Percentiles rank a stretch among this genome's conserved stretches.
Evolutionary conservation across 2,797 vertebrate genomes (phyloP).

Genomic region (Poeciliopsis gracilis): DNA sequence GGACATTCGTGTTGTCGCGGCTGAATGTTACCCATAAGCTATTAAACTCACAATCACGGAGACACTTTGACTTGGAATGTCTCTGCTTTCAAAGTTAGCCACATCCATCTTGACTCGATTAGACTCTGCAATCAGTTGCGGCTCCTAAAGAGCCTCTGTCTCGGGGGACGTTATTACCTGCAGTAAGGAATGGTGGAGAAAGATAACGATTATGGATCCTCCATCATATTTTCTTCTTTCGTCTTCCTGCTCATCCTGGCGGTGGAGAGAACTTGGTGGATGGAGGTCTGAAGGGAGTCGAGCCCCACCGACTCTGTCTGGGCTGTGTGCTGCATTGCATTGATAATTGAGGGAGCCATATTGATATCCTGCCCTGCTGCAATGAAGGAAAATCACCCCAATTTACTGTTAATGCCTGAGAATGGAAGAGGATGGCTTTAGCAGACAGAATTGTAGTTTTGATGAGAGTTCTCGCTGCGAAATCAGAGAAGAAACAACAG

Average conservation of each 20-base stretch:
- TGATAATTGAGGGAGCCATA: slow-evolving; percentile 37
- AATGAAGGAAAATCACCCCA: slow-evolving; percentile 32
- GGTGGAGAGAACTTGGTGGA: slow-evolving; percentile 24
- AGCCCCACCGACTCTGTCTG: slow-evolving; percentile 22
- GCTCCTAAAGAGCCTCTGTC: slow-evolving; percentile 55
- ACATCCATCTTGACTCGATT: slow-evolving; percentile 47
- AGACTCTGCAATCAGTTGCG: slow-evolving; percentile 37
- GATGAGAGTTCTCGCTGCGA: background rate
- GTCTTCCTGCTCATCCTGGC: slow-evolving; percentile 11
- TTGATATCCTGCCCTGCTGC: slow-evolving; percentile 30
- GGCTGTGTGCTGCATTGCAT: slow-evolving; percentile 10
- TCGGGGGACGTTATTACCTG: slow-evolving; percentile 58
- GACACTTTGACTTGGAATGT: slow-evolving; percentile 22
- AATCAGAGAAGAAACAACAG: background rate
- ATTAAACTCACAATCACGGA: slow-evolving; percentile 35
- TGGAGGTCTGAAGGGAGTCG: slow-evolving; percentile 23
- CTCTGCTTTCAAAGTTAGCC: slow-evolving; percentile 41
- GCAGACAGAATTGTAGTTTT: background rate
- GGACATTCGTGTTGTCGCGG: slow-evolving; percentile 13
- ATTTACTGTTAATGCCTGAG: slow-evolving; percentile 23
- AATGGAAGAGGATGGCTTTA: background rate
- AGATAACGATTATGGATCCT: slow-evolving; percentile 54
- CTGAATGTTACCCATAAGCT: slow-evolving; percentile 9
- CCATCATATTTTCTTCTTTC: slow-evolving; percentile 38
- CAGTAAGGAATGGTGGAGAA: slow-evolving; percentile 36